Evolutionary conservation across 1,140 invertebrate species (phyloP).

Genomic region (Heterodera schachtii): DNA sequence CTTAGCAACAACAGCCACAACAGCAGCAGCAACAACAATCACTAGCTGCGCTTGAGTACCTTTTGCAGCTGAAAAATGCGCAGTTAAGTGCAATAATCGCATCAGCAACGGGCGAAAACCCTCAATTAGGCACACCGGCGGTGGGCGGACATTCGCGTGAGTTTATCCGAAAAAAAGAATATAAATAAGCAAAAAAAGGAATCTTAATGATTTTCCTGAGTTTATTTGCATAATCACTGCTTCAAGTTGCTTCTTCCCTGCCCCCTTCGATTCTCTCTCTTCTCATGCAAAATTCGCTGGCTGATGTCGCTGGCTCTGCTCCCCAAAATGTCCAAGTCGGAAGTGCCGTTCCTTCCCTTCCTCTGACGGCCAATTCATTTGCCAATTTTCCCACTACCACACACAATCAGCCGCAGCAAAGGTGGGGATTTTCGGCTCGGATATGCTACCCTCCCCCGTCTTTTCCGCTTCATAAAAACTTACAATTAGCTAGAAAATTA

Average conservation of each 20-base stretch:
- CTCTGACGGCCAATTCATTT: background rate
- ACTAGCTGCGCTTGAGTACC: constrained; percentile 1
- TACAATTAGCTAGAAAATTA: no score
- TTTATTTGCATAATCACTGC: background rate
- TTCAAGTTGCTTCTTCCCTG: background rate
- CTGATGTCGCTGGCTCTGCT: background rate
- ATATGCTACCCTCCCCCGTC: no score
- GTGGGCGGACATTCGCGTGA: background rate
- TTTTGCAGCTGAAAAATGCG: background rate
- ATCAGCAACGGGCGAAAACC: background rate
- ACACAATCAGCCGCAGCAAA: background rate
- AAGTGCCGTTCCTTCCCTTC: background rate
- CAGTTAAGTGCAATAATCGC: background rate
- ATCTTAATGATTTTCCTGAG: no score
- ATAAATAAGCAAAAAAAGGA: no score
- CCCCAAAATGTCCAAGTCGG: background rate
- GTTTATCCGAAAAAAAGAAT: background rate
- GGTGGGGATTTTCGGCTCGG: background rate
- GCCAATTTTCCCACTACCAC: background rate
- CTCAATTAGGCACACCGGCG: background rate
- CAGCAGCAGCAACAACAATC: constrained; percentile 20
- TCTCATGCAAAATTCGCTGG: background rate
- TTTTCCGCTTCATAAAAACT: no score
- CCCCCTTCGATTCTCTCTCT: background rate
- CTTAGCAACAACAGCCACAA: constrained; percentile 20